Percentiles rank a stretch among this genome's conserved stretches.
phyloP scores from a whole-genome alignment of 2,113 vertebrate genomes.

The Jacana jacana region DNA sequence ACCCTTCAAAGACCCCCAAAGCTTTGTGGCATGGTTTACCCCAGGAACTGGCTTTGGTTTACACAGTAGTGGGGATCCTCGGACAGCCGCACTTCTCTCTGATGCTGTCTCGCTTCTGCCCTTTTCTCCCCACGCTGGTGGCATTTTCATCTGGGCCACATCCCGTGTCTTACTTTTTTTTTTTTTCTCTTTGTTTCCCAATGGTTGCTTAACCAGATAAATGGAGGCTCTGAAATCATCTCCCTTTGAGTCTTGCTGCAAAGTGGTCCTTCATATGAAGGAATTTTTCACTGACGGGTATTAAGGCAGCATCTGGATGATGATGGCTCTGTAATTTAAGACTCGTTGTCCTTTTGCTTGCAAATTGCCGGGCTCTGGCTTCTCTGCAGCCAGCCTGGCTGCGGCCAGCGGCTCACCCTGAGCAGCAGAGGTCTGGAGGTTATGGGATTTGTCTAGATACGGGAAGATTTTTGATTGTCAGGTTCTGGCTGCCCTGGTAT shows the following conservation, averaged over 20 bases:
- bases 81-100: not conserved
- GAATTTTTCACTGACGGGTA: not conserved
- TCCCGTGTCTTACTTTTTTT: not conserved
- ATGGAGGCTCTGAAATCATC: not conserved
- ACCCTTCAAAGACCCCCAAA: not conserved
- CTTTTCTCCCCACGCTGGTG: rapidly evolving
- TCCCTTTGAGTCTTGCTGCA: not conserved
- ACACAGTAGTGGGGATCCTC: not conserved
- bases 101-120: not conserved
- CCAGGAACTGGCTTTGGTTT: not conserved
- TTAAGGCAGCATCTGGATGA: not conserved
- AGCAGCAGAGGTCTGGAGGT: not conserved
- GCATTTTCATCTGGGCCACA: not conserved
- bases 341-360: not conserved
- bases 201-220: not conserved
- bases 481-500: rapidly evolving
- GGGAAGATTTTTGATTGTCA: not conserved
- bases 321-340: not conserved
- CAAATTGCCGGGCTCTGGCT: not conserved
- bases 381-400: not conserved
- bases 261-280: not conserved
- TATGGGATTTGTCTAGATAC: not conserved
- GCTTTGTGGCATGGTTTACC: not conserved
- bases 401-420: not conserved
- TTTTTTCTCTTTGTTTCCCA: not conserved